A percentile compares a stretch with the other conserved stretches of the same genome.
These are phyloP conservation scores for Tragelaphus buxtoni DNA, from an alignment of 2,113 vertebrate genomes.

Conservation along the genomic window DNA sequence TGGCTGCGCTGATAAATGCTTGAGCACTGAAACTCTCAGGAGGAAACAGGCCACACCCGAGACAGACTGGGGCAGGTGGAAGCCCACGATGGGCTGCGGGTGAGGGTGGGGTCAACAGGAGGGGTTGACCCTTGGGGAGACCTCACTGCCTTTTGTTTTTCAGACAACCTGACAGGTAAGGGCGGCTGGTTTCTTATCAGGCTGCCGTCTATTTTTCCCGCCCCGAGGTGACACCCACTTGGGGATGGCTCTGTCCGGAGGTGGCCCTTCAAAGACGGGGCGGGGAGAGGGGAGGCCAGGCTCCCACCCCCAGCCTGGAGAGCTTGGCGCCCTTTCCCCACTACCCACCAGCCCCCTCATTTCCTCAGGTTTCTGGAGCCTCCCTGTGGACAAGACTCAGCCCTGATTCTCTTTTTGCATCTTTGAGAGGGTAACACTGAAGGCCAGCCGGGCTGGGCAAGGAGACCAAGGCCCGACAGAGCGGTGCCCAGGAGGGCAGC, in stretches of 20 bases:
- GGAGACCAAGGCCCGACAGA: background rate
- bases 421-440: background rate
- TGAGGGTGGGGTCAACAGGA: background rate
- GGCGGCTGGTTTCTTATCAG: slow-evolving; percentile 40
- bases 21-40: background rate
- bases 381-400: background rate
- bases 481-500: fast-evolving
- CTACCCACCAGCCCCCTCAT: background rate
- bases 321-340: fast-evolving
- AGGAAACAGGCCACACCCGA: background rate
- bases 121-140: slow-evolving; percentile 30
- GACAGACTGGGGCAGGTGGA: background rate
- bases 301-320: fast-evolving
- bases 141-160: slow-evolving; percentile 23
- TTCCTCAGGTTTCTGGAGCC: background rate
- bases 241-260: background rate
- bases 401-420: no score
- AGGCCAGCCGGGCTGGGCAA: background rate
- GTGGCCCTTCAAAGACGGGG: background rate
- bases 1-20: background rate
- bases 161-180: slow-evolving; percentile 42
- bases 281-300: fast-evolving
- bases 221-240: background rate
- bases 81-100: fast-evolving
- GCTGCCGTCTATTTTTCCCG: background rate